Conservation (phyloP, 2,113 vertebrate species). For the Neogale vison region DNA sequence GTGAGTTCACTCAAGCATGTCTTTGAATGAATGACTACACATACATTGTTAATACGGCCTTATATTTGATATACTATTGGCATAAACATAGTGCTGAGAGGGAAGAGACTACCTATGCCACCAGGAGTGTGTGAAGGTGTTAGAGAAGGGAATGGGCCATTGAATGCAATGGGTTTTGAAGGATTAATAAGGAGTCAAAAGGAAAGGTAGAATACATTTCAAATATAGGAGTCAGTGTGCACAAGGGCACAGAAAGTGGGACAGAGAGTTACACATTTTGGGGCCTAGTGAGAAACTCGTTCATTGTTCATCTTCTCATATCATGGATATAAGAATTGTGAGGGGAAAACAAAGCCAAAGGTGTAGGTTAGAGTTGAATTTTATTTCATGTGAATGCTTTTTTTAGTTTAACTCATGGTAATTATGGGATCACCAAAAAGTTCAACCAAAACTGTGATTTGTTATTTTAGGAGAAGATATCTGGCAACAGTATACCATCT, state of each 20-base stretch:
- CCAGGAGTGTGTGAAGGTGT: neutral
- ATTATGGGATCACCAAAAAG: neutral
- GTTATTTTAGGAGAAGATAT: neutral
- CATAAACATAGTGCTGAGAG: neutral
- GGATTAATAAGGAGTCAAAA: neutral
- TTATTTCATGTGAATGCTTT: neutral
- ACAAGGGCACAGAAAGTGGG: too few species aligned
- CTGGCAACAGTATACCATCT: too few species aligned
- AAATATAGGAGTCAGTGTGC: neutral
- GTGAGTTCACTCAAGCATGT: neutral
- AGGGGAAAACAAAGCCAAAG: neutral
- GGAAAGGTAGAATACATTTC: neutral
- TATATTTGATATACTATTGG: neutral
- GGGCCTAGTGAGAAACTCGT: too few species aligned
- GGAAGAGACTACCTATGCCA: neutral
- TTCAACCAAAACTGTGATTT: neutral
- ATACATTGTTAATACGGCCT: neutral
- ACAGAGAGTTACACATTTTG: fast-evolving
- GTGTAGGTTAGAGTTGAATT: neutral
- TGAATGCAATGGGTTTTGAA: fast-evolving
- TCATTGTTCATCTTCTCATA: fast-evolving
- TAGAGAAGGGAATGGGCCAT: neutral
- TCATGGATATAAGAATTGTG: neutral
- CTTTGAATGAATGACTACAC: neutral
- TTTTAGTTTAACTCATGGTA: neutral